Evolutionary conservation across 2,888 invertebrate genomes (phyloP).

Genomic region (Rambutsinella grinnellia): DNA sequence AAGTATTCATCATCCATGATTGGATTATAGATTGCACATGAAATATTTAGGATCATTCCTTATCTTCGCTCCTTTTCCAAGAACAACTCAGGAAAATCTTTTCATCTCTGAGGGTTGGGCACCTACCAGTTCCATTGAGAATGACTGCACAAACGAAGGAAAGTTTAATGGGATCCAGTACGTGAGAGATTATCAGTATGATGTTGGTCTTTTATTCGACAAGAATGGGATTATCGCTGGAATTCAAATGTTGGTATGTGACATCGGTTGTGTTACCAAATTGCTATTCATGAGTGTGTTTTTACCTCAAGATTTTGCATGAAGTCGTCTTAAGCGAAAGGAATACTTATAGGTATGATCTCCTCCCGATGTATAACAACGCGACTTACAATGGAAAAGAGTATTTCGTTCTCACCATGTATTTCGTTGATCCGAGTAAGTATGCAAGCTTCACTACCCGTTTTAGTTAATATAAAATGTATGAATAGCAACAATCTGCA

Average conservation of each 20-base stretch:
- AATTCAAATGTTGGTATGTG: conserved; percentile 57
- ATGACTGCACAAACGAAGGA: conserved; percentile 42
- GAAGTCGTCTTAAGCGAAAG: conserved; percentile 5
- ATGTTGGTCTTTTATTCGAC: conserved; percentile 51
- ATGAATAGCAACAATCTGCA: conserved; percentile 56
- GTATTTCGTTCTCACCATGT: conserved; percentile 57
- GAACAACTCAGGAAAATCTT: not conserved
- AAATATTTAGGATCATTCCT: conserved; percentile 35
- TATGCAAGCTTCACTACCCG: not conserved
- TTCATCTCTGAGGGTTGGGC: conserved; percentile 11
- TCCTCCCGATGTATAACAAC: conserved; percentile 59
- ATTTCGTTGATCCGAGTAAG: conserved; percentile 61
- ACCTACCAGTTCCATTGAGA: not conserved
- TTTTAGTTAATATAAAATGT: not conserved
- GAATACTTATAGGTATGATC: conserved; percentile 41
- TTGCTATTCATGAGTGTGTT: not conserved
- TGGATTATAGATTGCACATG: no score
- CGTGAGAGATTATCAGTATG: conserved; percentile 27
- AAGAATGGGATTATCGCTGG: conserved; percentile 60
- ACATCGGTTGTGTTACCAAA: not conserved
- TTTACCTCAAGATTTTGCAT: conserved; percentile 20
- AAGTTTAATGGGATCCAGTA: conserved; percentile 54
- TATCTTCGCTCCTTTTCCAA: conserved; percentile 14
- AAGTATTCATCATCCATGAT: no score
- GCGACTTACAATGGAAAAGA: conserved; percentile 31